Evolutionary conservation across 2,113 vertebrate species (phyloP), one percentile per base, ranked within the genome.

Genomic region (Cryptomyrus ogoouensis): DNA sequence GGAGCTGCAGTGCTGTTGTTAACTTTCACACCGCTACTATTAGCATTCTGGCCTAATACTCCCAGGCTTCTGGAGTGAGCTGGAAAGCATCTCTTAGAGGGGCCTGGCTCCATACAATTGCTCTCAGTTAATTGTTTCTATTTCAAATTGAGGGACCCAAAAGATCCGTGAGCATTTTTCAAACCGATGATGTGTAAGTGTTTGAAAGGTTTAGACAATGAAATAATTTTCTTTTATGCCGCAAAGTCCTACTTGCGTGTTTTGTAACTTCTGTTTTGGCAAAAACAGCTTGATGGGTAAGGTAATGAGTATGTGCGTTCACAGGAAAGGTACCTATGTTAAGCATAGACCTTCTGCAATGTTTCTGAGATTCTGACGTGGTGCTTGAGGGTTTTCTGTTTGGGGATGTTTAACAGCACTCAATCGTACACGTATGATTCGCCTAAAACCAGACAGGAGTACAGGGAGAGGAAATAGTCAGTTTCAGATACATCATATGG

Each of bases 271-370:
- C 58, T n/a, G 35, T 56, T 58, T 47, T 24, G 47, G n/a, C 27
- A 44, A 89, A 35, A 83, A 52, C 87, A 56, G 83, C 90, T 44
- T 87, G 56, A 80, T 85, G 83, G 90, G 90, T 91, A 88, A 92
- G 88, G 88, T 89, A 84, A 90, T 80, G 83, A 90, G 85, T 92
- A 89, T 91, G 83, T 27, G 12, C 12, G 5, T 50, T 91, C 87
- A 91, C 91, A 92, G 91, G 90, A 88, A 87, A 90, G 88, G 74
- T 53, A 87, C 27, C 87, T 83, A 89, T 89, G 91, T 90, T 92
- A 90, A 91, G 90, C 83, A 88, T 52, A 74, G 91, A 92, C 90
- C 92, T 92, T 77, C 87, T 87, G 47, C 88, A 49, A 49, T 49
- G 42, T 49, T 47, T 85, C 5, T 80, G 74, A 21, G 44, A 27